These are phyloP conservation scores for Chaetura pelagica DNA, from an alignment of 2,113 vertebrate genomes.

Conservation along the genomic window DNA sequence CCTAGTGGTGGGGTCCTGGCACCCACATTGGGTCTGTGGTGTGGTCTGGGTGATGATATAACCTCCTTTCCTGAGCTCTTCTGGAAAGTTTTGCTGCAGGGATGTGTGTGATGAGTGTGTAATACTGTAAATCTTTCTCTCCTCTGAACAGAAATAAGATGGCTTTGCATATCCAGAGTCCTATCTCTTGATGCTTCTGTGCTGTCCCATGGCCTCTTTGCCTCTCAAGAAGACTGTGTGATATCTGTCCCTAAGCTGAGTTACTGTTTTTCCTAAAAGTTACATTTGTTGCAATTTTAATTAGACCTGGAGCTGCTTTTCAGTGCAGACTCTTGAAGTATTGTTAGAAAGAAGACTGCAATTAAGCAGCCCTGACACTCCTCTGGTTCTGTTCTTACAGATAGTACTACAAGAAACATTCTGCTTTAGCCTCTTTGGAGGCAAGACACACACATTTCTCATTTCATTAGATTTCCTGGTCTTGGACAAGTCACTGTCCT, in stretches of 20 bases:
- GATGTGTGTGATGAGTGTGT: background rate
- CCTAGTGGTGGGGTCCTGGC: background rate
- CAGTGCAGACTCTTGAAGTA: background rate
- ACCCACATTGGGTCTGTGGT: background rate
- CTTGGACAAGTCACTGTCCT: background rate
- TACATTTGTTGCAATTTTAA: conserved; percentile 19
- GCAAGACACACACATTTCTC: background rate
- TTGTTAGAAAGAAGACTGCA: background rate
- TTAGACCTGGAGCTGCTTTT: background rate
- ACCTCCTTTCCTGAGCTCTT: background rate
- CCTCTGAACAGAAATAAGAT: background rate
- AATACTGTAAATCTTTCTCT: background rate
- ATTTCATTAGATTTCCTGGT: background rate
- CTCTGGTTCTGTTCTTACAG: background rate
- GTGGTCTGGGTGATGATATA: background rate
- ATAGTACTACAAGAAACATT: background rate
- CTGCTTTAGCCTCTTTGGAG: background rate
- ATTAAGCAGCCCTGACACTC: background rate
- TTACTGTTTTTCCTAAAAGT: background rate
- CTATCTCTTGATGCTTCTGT: background rate
- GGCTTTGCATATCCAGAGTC: background rate
- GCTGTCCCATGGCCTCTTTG: background rate
- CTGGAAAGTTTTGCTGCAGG: background rate
- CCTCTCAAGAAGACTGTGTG: background rate
- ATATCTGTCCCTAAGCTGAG: background rate